phyloP scores from a whole-genome alignment of 1,140 invertebrate genomes.

The Meloidogyne hapla region DNA sequence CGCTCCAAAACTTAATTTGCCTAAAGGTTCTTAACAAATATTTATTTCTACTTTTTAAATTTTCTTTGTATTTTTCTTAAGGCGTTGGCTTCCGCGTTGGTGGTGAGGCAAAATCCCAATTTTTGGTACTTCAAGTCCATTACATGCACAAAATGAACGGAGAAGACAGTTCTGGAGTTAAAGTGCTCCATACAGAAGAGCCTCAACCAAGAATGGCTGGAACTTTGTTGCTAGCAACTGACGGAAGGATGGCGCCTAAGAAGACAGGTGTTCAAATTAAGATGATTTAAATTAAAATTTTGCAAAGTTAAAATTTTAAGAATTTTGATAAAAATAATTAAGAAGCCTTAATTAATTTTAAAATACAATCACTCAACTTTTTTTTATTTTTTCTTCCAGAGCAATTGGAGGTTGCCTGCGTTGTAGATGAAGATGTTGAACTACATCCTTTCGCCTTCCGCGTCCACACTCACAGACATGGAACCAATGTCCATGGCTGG shows the following conservation, averaged over 20 bases:
- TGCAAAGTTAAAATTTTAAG: not conserved
- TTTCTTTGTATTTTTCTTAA: not conserved
- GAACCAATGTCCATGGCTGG: conserved; percentile 55
- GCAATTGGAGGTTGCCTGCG: conserved; percentile 84
- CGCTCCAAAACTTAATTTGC: conserved; percentile 80
- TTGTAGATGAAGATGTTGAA: conserved; percentile 76
- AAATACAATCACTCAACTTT: not conserved
- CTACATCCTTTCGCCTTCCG: conserved; percentile 92
- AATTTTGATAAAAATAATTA: not conserved
- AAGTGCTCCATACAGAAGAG: conserved; percentile 54
- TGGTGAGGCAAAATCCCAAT: conserved; percentile 66
- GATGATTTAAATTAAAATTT: not conserved
- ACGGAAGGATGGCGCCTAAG: conserved; percentile 32
- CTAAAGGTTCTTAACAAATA: conserved; percentile 70
- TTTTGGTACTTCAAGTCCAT: conserved; percentile 82
- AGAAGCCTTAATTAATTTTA: not conserved
- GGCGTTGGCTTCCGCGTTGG: conserved; percentile 70
- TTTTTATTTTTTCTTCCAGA: conserved; percentile 67
- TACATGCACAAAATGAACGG: conserved; percentile 71
- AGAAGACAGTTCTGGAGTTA: conserved; percentile 53
- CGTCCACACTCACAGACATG: conserved; percentile 80
- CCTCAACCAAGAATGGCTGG: conserved; percentile 51
- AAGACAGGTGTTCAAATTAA: too few relatives aligned
- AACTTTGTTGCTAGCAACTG: conserved; percentile 59
- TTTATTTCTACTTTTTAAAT: not conserved